Base-by-base conservation (phyloP, 2,797 vertebrate genomes). In the Pseudomugil gertrudae region DNA sequence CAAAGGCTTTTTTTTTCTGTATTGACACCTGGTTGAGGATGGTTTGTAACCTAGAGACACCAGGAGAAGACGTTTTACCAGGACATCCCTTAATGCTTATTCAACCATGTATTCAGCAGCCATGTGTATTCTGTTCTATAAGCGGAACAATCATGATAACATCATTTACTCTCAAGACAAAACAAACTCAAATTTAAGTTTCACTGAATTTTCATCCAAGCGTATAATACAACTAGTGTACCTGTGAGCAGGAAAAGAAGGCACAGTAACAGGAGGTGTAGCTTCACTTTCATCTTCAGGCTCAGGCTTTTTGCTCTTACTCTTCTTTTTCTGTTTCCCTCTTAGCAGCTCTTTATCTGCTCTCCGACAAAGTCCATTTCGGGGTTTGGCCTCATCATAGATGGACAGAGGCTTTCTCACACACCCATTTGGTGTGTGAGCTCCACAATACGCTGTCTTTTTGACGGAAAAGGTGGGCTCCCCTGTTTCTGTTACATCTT, bases 11-110 rank as follows among this genome's bases (percentile, higher is more conserved):
- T 93, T 98, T 98, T 92, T 96, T 97, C 85, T 96, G 97, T 79
- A 99, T 90, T 58, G 97, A 96, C 87, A 99, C 96, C 93, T 98
- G 97, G 92, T 97, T 97, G 75, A 97, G 92, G 82, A 99, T 98
- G 83, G 94, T 96, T 89, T 96, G 96, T 89, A 99, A 95, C 92
- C 98, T 99, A 79, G 17, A 57, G 53, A 35, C 51, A 17, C 0
- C 24, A 23, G 11, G 4, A 35, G 55, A 47, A 68, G 0, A 56
- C 23, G 14, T 4, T 13, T 21, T 6, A 13, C 21, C n/a, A n/a
- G n/a, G n/a, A n/a, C n/a, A 11, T 23, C 45, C 21, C n/a, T 5
- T 3, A 21, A 43, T 8, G 19, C 6, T 9, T 9, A 45, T 21
- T 45, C 19, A 21, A 1, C 21, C 43, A 45, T 9, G 9, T n/a